phyloP scores from a whole-genome alignment of 2,888 invertebrate species.

The Agelastica alni region DNA sequence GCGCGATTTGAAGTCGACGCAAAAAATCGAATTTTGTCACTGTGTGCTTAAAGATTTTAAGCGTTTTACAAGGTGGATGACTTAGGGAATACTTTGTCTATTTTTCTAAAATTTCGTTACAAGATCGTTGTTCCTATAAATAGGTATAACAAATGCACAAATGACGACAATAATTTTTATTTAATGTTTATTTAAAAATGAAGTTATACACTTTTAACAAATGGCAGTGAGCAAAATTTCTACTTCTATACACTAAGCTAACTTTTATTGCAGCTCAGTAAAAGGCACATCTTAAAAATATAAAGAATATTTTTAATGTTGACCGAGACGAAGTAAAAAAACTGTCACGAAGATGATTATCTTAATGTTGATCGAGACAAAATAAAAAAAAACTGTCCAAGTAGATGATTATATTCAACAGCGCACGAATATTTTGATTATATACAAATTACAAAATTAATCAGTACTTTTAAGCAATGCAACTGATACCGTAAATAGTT shows the following conservation, averaged over 20 bases:
- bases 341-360: constrained; percentile 12
- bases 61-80: too few relatives aligned
- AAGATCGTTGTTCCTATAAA: too few relatives aligned
- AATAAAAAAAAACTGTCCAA: constrained; percentile 21
- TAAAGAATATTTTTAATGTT: constrained; percentile 15
- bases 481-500: constrained; percentile 2
- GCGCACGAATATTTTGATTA: constrained; percentile 24
- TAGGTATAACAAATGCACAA: too few relatives aligned
- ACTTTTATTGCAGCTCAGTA: constrained; percentile 29
- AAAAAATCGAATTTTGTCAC: too few relatives aligned
- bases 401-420: constrained; percentile 12
- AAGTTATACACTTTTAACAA: constrained; percentile 29
- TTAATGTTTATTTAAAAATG: constrained; percentile 29
- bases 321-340: constrained; percentile 15
- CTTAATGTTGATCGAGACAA: constrained; percentile 9
- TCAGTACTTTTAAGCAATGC: constrained; percentile 27
- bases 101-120: too few relatives aligned
- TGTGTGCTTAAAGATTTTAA: too few relatives aligned
- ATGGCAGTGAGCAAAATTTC: constrained; percentile 39
- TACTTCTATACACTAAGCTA: constrained; percentile 30
- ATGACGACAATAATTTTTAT: too few relatives aligned
- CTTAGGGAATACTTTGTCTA: too few relatives aligned
- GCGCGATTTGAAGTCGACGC: too few relatives aligned
- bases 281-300: constrained; percentile 34
- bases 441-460: constrained; percentile 24